Conservation (phyloP, 2,797 vertebrate genomes). For the Pitangus sulphuratus region DNA sequence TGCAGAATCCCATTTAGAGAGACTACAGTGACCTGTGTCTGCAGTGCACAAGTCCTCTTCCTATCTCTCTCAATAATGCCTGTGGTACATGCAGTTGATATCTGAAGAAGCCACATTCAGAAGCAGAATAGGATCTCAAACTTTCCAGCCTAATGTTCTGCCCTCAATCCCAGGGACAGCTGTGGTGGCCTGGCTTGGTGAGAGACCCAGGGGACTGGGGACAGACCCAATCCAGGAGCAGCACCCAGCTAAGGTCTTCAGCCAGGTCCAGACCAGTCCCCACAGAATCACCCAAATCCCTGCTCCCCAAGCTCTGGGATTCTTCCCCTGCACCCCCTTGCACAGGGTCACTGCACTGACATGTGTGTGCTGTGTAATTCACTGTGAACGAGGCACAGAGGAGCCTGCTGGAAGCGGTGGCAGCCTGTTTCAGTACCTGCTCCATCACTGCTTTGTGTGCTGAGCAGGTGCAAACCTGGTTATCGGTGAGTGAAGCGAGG, state of each 20-base stretch:
- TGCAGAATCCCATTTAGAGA: not conserved
- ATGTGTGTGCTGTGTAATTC: not conserved
- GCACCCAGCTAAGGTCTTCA: not conserved
- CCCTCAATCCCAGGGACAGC: not conserved
- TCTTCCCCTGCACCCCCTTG: not conserved
- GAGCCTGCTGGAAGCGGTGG: not conserved
- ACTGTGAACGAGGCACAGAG: fast-evolving
- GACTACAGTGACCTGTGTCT: not conserved
- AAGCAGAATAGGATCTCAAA: not conserved
- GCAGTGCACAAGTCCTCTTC: not conserved
- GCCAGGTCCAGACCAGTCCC: not conserved
- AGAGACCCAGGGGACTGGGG: fast-evolving
- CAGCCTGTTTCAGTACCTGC: not conserved
- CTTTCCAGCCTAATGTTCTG: not conserved
- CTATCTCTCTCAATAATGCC: not conserved
- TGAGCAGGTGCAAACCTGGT: not conserved
- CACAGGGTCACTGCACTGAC: fast-evolving
- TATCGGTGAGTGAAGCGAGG: fast-evolving
- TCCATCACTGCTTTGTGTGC: not conserved
- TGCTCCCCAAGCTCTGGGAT: not conserved
- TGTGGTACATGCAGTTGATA: not conserved
- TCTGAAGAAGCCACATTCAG: not conserved
- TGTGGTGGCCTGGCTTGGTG: not conserved
- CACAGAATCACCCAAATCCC: not conserved
- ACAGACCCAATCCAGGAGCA: not conserved